These are phyloP conservation scores for Aphelenchoides besseyi DNA, from an alignment of 1,140 invertebrate species.

Conservation along the genomic window DNA sequence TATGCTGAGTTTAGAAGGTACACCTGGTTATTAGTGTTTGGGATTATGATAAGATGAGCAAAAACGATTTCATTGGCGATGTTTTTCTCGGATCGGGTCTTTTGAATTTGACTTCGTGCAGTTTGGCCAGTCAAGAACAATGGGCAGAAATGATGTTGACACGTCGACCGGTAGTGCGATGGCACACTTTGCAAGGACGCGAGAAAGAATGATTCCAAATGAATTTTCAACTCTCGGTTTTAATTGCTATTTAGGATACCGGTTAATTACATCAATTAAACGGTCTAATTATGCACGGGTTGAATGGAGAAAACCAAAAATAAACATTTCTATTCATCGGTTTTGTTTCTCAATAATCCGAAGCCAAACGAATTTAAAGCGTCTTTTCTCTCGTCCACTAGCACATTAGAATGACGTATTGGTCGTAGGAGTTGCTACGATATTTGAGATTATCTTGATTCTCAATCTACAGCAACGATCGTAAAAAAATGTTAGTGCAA, in stretches of 20 bases:
- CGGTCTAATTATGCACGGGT: conserved; percentile 4
- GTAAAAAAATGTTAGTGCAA: no score
- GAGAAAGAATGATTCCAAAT: conserved; percentile 24
- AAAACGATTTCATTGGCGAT: conserved; percentile 62
- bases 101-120: conserved; percentile 36
- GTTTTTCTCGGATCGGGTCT: conserved; percentile 42
- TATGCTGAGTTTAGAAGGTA: conserved; percentile 46
- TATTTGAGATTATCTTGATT: no score
- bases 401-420: no score
- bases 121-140: conserved; percentile 53
- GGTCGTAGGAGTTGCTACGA: no score
- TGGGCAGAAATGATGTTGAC: conserved; percentile 62
- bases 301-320: background rate
- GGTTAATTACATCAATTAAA: background rate
- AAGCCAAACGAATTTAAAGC: no score
- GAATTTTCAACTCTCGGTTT: no score
- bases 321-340: background rate
- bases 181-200: conserved; percentile 41
- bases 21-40: conserved; percentile 59
- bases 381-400: no score
- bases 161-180: conserved; percentile 52
- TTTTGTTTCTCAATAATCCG: no score
- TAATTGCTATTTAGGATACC: background rate
- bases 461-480: no score
- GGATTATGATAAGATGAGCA: conserved; percentile 63